Conservation (phyloP, 2,113 vertebrate genomes). For the Acanthochromis polyacanthus region DNA sequence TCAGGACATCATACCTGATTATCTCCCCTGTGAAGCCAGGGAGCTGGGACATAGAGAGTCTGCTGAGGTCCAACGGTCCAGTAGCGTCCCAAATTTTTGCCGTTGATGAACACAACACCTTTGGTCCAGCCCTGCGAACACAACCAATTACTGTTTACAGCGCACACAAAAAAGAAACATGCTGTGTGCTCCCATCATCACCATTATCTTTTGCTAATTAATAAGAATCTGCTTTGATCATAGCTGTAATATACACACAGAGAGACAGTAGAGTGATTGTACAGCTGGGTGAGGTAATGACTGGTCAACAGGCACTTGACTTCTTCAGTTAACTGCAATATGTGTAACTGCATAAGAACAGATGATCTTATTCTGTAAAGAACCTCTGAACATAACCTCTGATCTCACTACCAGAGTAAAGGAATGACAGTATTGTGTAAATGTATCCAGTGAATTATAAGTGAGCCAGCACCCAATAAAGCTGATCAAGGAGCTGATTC, state of each 20-base stretch:
- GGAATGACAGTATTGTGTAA: not conserved
- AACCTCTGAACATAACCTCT: constrained; percentile 7
- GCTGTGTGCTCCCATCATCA: too few species aligned
- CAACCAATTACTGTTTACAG: constrained; percentile 7
- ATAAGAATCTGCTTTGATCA: not conserved
- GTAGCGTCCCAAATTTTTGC: constrained; percentile 91
- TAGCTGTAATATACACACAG: not conserved
- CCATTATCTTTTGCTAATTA: not conserved
- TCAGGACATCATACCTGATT: constrained; percentile 86
- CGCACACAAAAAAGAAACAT: not conserved
- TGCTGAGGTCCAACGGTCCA: constrained; percentile 93
- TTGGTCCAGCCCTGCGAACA: constrained; percentile 90
- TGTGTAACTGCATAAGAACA: not conserved
- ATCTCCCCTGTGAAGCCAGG: constrained; percentile 88
- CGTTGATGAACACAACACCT: constrained; percentile 93
- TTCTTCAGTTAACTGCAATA: constrained; percentile 13
- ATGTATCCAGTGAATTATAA: constrained; percentile 3
- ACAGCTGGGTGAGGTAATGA: not conserved
- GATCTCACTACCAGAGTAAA: not conserved
- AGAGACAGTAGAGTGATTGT: not conserved
- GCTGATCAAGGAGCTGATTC: not conserved
- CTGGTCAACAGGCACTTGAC: not conserved
- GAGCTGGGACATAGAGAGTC: constrained; percentile 90
- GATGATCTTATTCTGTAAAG: constrained; percentile 9
- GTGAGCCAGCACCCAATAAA: not conserved